Percentiles rank a stretch among this genome's conserved stretches.
Evolutionary conservation across 2,888 invertebrate species (phyloP).

Genomic region (Dryocosmus kuriphilus): DNA sequence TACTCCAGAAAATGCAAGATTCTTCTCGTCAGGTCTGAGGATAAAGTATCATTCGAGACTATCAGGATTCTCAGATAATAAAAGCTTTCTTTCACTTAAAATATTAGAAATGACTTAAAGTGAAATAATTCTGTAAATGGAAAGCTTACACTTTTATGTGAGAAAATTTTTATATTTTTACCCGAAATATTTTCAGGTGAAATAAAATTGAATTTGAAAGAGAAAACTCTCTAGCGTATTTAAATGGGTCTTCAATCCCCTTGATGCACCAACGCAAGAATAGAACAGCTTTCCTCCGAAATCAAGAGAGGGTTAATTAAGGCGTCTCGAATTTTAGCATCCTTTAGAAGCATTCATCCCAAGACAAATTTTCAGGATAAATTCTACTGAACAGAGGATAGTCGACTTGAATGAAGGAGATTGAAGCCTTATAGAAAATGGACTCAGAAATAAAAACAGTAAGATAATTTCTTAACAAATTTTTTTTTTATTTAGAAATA

Average conservation of each 20-base stretch:
- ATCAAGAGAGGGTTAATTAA: constrained; percentile 34
- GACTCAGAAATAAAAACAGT: not conserved
- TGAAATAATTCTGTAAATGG: no score
- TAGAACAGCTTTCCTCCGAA: constrained; percentile 1
- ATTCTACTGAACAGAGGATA: constrained; percentile 6
- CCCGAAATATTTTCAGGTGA: not conserved
- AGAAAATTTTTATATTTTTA: not conserved
- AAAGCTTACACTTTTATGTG: not conserved
- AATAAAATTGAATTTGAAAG: not conserved
- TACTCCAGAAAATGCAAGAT: constrained; percentile 44
- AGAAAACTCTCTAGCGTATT: constrained; percentile 2
- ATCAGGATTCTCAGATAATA: not conserved
- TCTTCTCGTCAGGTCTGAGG: not conserved
- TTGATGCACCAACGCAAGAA: not conserved
- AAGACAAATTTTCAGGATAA: constrained; percentile 19
- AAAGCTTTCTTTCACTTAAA: not conserved
- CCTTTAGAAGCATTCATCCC: constrained; percentile 1
- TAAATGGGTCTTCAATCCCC: not conserved
- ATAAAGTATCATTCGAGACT: not conserved
- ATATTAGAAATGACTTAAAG: not conserved
- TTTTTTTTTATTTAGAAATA: not conserved
- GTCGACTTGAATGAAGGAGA: not conserved
- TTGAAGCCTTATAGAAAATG: not conserved
- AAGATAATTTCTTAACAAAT: not conserved
- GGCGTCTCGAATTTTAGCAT: constrained; percentile 19